Evolutionary conservation across 2,113 vertebrate genomes (phyloP), one percentile per base, ranked within the genome.

Genomic region (Dendrocopos noguchii): DNA sequence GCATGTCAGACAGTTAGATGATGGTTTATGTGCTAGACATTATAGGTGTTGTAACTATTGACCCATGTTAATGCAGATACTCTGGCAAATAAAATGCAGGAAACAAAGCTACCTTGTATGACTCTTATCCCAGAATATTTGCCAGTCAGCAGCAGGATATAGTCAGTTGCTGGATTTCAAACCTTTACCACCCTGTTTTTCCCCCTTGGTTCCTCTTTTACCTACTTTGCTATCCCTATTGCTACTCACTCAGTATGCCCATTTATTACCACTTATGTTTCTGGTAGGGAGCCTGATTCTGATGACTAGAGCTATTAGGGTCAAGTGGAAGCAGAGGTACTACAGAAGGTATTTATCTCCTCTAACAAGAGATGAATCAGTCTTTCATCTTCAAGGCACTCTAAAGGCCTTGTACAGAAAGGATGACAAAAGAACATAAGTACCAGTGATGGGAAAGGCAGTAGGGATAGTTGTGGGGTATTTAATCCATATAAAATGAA

Each of bases 11-110:
- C 77, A 87, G 85, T 93, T 90, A 91, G 90, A 82, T 84, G 90
- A 89, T 92, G 88, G 92, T 93, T 96, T 97, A 95, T 92, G 91
- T 95, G 95, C 94, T 88, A 95, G 95, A 95, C 93, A 39, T 91
- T 63, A 85, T 81, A 91, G 70, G 88, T 90, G 90, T 81, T 88
- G 71, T 87, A 93, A 88, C 75, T 90, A 64, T 46, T 96, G 96
- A 97, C 90, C 95, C 89, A 67, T 56, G 81, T 80, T 93, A 95
- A 91, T 94, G 77, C 2, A 7, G 80, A 95, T 92, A 89, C 84
- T 88, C 65, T 92, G 85, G 70, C 80, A 93, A 93, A 91, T 89
- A 94, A 84, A 96, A 87, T 57, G 46, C 31, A 79, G 75, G 84
- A 91, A 94, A 95, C 55, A 91, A 95, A 93, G 44, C 72, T 89